These are phyloP conservation scores for Magallana gigas DNA, from an alignment of 1,140 invertebrate genomes.

Conservation along the genomic window DNA sequence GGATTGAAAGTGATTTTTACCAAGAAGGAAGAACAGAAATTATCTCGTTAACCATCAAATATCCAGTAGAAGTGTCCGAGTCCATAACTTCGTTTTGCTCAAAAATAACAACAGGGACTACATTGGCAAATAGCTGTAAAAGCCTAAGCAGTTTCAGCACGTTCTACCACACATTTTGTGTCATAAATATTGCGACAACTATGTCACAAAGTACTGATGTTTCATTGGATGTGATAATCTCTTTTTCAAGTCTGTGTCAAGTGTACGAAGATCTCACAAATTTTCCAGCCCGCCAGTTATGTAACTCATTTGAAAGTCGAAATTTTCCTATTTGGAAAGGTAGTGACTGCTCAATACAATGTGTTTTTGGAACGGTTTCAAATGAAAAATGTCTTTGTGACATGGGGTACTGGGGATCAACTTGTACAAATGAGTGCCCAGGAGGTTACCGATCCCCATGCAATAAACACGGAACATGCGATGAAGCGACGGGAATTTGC, in stretches of 20 bases:
- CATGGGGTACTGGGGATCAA: constrained; percentile 58
- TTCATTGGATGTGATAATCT: constrained; percentile 54
- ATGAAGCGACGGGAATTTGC: constrained; percentile 53
- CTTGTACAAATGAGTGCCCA: constrained; percentile 60
- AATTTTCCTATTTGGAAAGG: constrained; percentile 60
- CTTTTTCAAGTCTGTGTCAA: constrained; percentile 56
- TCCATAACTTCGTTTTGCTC: too few relatives aligned
- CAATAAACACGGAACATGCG: constrained; percentile 61
- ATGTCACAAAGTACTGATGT: constrained; percentile 13
- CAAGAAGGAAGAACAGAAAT: constrained; percentile 18
- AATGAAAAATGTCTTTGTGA: constrained; percentile 53
- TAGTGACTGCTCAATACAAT: constrained; percentile 47
- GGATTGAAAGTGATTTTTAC: neutral
- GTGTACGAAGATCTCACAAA: neutral
- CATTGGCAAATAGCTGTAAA: neutral
- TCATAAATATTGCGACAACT: neutral
- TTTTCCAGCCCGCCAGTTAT: constrained; percentile 51
- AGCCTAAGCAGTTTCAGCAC: neutral
- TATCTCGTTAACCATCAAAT: neutral
- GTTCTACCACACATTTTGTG: neutral
- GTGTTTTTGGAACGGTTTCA: constrained; percentile 53
- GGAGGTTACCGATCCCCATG: constrained; percentile 53
- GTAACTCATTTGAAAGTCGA: constrained; percentile 51
- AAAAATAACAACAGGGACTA: neutral
- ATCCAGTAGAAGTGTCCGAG: too few relatives aligned